phyloP scores from a whole-genome alignment of 2,113 vertebrate genomes.

The Willisornis vidua region DNA sequence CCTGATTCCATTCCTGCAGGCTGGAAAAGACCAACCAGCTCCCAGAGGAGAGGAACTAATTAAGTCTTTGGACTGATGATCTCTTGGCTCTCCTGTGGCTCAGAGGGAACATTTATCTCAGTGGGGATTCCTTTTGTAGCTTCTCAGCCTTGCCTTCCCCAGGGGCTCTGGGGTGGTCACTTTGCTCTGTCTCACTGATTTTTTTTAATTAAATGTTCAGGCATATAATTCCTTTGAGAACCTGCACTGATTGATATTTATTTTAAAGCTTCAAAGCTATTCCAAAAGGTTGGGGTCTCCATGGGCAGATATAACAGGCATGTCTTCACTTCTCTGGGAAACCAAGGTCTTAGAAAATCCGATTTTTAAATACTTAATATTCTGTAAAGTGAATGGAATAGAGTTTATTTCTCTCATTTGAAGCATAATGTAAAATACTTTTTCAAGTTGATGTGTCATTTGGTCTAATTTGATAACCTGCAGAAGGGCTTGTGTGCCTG shows the following conservation, averaged over 20 bases:
- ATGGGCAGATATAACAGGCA: not conserved
- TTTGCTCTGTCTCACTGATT: not conserved
- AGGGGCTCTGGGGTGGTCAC: not conserved
- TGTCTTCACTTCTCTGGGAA: not conserved
- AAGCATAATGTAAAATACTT: not conserved
- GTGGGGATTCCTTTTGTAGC: not conserved
- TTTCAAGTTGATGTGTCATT: slow-evolving; percentile 2
- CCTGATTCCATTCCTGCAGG: not conserved
- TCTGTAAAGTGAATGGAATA: not conserved
- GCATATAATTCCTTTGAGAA: not conserved
- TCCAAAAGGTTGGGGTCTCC: not conserved
- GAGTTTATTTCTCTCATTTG: slow-evolving; percentile 40
- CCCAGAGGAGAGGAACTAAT: not conserved
- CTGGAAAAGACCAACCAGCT: not conserved
- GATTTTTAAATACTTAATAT: not conserved
- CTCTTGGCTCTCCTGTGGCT: not conserved
- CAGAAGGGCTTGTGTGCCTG: not conserved
- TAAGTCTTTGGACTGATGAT: not conserved
- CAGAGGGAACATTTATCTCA: not conserved
- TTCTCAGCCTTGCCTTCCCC: not conserved
- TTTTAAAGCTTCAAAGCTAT: not conserved
- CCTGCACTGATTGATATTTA: not conserved
- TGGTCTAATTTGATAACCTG: slow-evolving; percentile 14
- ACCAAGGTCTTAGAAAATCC: not conserved
- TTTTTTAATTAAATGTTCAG: slow-evolving; percentile 24